Base-by-base conservation (phyloP, 2,113 vertebrate genomes). In the Xenus cinereus region DNA sequence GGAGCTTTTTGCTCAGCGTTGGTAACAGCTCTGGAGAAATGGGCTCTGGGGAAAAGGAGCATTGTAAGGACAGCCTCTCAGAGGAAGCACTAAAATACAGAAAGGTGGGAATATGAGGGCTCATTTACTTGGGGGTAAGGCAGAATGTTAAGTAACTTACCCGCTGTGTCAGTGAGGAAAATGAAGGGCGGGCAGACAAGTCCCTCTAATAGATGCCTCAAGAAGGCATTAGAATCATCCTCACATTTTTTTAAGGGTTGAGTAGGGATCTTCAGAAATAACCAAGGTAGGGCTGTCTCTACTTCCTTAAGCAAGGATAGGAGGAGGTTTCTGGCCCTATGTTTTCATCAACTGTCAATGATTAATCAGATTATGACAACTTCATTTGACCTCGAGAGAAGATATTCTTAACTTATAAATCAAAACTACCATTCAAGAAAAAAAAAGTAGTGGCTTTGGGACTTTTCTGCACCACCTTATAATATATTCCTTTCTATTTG, bases 391-490 rank as follows among this genome's bases (percentile, higher is more conserved):
- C 64, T 92, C 26, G 4, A 76, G 81, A 87, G 56, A 77, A 87
- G 73, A 46, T 63, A 67, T 17, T 87, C 46, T 78, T 94, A 64
- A 94, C 76, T 85, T 74, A 39, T 89, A 82, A 89, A 87, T 91
- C 86, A 92, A 91, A 95, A 63, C 69, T 95, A 28, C 41, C 27
- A 56, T 84, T 95, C 60, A 86, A 78, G 60, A 81, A 81, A 81
- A 90, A 89, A 91, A 48, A 21, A 84, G 27, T 60, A n/a, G 80
- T 64, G 27, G 51, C 23, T 92, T 91, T 89, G 77, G 60, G 89
- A 92, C 76, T 73, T 89, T 87, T 12, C 48, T 5, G 7, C 8
- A 16, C 35, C 43, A 95, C 46, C 18, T 86, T 78, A 43, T 84
- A 69, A 48, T 78, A 80, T 84, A 89, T 82, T 91, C 69, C 35